A percentile compares a stretch with the other conserved stretches of the same genome.
Conservation (phyloP, 2,797 vertebrate genomes). For the Mormyrops attenuatus region DNA sequence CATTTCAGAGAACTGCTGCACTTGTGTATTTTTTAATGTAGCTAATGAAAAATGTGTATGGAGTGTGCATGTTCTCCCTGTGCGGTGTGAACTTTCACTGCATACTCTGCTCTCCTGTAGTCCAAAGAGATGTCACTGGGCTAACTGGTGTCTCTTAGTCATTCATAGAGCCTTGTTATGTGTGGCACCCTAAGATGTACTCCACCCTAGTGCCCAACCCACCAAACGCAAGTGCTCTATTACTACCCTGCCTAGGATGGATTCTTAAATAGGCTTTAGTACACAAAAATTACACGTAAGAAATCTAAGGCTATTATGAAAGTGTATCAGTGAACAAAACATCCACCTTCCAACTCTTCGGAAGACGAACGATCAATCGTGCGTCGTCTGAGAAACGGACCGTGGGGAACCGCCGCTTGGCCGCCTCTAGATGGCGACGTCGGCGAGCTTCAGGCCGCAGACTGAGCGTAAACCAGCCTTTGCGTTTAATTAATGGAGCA, state of each 20-base stretch:
- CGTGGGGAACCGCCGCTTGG: background rate
- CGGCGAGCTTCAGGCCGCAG: background rate
- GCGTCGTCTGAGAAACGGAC: background rate
- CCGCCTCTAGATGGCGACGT: constrained; percentile 19
- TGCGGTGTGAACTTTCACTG: background rate
- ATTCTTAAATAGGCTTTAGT: background rate
- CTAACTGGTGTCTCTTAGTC: background rate
- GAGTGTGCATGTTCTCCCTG: background rate
- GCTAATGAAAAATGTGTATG: background rate
- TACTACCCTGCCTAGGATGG: background rate
- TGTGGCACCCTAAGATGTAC: background rate
- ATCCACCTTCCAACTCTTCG: background rate
- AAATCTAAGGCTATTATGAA: background rate
- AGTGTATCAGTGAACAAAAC: background rate
- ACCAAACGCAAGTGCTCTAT: background rate
- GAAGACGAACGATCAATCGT: background rate
- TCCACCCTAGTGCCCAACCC: background rate
- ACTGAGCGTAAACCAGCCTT: background rate
- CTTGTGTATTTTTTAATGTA: background rate
- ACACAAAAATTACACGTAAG: background rate
- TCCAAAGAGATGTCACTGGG: background rate
- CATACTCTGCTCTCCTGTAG: background rate
- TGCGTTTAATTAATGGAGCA: background rate
- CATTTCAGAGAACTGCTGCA: background rate
- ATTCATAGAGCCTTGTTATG: background rate